Conservation (phyloP, 2,797 vertebrate genomes). For the Helostoma temminkii region DNA sequence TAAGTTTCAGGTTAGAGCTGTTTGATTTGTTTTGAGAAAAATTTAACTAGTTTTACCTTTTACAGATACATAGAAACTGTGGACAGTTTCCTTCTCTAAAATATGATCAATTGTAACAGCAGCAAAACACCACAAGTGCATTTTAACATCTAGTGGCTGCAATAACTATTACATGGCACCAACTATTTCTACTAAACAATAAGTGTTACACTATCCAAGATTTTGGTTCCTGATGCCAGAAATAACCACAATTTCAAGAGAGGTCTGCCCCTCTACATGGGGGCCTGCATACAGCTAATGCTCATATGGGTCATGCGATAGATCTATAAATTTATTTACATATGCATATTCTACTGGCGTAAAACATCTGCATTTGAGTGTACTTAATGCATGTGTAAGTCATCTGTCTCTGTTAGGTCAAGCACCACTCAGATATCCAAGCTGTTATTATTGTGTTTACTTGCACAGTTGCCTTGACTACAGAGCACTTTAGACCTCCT, state of each 20-base stretch:
- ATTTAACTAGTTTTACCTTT: not conserved
- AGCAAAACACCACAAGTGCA: too few species aligned
- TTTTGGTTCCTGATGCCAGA: too few species aligned
- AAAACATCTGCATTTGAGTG: not conserved
- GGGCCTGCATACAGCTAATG: too few species aligned
- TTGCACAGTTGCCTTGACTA: constrained; percentile 1
- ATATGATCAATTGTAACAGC: too few species aligned
- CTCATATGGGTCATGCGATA: too few species aligned
- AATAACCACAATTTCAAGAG: too few species aligned
- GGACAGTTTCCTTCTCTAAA: too few species aligned
- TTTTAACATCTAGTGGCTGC: too few species aligned
- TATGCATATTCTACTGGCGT: not conserved
- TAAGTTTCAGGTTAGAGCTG: constrained; percentile 13
- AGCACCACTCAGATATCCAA: constrained; percentile 5
- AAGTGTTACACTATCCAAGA: too few species aligned
- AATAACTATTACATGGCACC: too few species aligned
- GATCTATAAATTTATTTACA: not conserved
- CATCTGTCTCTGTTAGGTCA: constrained; percentile 4
- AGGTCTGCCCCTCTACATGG: too few species aligned
- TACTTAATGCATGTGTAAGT: not conserved
- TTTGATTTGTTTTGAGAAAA: constrained; percentile 26
- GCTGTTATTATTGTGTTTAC: not conserved
- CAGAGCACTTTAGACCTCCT: not conserved
- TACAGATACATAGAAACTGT: not conserved
- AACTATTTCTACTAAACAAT: too few species aligned